Evolutionary conservation across 2,888 invertebrate species (phyloP).

Genomic region (Harpalus rufipes): DNA sequence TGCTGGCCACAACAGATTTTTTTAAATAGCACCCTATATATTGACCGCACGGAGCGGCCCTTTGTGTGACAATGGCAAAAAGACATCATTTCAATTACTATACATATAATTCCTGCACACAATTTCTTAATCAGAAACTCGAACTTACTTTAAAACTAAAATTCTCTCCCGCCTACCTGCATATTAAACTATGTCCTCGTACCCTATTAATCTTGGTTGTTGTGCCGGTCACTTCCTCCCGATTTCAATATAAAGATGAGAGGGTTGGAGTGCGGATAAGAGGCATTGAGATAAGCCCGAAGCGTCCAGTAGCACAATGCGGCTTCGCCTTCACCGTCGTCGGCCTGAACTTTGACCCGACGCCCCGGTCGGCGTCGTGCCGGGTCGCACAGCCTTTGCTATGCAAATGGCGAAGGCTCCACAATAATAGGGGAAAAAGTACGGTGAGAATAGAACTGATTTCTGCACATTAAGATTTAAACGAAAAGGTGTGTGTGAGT

Average conservation of each 20-base stretch:
- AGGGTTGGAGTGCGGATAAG: conserved; percentile 51
- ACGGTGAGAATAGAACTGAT: neutral
- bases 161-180: neutral
- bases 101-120: too few species aligned
- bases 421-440: conserved; percentile 22
- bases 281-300: conserved; percentile 46
- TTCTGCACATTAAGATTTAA: neutral
- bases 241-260: conserved; percentile 62
- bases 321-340: conserved; percentile 19
- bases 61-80: too few species aligned
- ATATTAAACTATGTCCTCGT: conserved; percentile 13
- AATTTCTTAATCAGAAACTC: too few species aligned
- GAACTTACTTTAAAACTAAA: too few species aligned
- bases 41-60: too few species aligned
- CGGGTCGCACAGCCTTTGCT: conserved; percentile 51
- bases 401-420: conserved; percentile 55
- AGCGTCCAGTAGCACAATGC: conserved; percentile 40
- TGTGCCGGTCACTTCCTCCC: conserved; percentile 32
- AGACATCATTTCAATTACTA: too few species aligned
- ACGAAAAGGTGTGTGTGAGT: neutral
- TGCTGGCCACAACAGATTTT: too few species aligned
- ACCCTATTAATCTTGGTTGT: conserved; percentile 20
- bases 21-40: too few species aligned
- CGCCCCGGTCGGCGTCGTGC: conserved; percentile 22
- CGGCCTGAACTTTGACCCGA: conserved; percentile 61